Conservation (phyloP, 2,888 invertebrate species). For the Toxonevra muliebris region DNA sequence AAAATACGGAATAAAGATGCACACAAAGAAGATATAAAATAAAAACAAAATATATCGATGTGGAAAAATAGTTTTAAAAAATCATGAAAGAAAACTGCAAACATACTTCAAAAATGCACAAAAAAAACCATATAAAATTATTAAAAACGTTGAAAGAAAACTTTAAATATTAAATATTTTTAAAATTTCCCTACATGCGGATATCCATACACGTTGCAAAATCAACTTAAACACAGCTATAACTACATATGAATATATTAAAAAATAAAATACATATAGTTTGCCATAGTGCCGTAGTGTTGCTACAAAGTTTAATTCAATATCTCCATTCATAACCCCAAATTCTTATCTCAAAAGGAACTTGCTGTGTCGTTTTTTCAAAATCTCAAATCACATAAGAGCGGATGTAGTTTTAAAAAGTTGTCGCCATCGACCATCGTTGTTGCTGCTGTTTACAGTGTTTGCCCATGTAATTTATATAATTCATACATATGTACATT, state of each 20-base stretch:
- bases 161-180: no score
- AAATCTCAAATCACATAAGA: conserved; percentile 31
- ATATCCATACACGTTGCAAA: no score
- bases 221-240: no score
- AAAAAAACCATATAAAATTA: no score
- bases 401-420: conserved; percentile 40
- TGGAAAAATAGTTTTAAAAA: background rate
- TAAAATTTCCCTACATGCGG: no score
- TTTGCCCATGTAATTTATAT: conserved; percentile 10
- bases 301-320: background rate
- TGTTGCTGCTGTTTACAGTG: no score
- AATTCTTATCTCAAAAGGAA: conserved; percentile 62
- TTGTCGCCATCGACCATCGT: conserved; percentile 2
- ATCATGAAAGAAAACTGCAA: background rate
- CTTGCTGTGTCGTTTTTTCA: conserved; percentile 42
- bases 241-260: no score
- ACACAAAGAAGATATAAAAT: conserved; percentile 48
- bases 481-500: background rate
- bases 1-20: conserved; percentile 54
- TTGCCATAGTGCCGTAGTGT: background rate
- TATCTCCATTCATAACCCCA: conserved; percentile 49
- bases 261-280: no score
- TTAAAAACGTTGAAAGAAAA: no score
- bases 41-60: conserved; percentile 39
- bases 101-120: background rate